Base-by-base conservation (phyloP, 2,797 vertebrate genomes). In the Pteropus rufus region DNA sequence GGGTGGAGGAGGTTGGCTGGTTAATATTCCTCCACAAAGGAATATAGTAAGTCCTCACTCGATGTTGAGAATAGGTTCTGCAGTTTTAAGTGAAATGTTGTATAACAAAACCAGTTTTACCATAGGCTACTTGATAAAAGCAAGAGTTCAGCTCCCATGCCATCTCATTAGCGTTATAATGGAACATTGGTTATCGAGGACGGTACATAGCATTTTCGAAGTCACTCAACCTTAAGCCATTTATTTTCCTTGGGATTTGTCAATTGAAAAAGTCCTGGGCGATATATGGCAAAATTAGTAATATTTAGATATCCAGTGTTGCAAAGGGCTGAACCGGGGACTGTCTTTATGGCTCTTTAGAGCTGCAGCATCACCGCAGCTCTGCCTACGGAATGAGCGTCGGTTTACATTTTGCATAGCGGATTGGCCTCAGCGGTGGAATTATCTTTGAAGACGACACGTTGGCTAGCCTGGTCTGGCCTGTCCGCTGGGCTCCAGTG, bases 181-280 rank as follows among this genome's bases (percentile, higher is more conserved):
- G n/a, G 11, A 69, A 67, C 8, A 9, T 67, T 67, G 65, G 34
- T 21, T 36, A 36, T 36, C 65, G 23, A 18, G 18, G 34, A 69
- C 34, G 34, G 4, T 69, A 16, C 64, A 9, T 21, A 23, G 34
- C 36, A 3, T 58, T 31, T 44, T 44, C 36, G 56, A 82, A 54
- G 69, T 56, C 29, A 1, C 7, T 34, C 21, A 34, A 0, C 52
- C 41, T 36, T 6, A 23, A 21, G 46, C 41, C n/a, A 5, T 69
- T 92, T n/a, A 41, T n/a, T 73, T 69, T 89, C 26, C 67, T 31
- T 60, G 24, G 58, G 39, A 18, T n/a, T 58, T 69, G 36, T 70
- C 34, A 26, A 4, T 24, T 84, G 41, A 29, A 36, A 34, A 84
- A 8, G 39, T 44, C 76, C 41, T 75, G 15, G 62, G 21, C 14